phyloP scores from a whole-genome alignment of 2,888 invertebrate genomes.

The Eupithecia inturbata region DNA sequence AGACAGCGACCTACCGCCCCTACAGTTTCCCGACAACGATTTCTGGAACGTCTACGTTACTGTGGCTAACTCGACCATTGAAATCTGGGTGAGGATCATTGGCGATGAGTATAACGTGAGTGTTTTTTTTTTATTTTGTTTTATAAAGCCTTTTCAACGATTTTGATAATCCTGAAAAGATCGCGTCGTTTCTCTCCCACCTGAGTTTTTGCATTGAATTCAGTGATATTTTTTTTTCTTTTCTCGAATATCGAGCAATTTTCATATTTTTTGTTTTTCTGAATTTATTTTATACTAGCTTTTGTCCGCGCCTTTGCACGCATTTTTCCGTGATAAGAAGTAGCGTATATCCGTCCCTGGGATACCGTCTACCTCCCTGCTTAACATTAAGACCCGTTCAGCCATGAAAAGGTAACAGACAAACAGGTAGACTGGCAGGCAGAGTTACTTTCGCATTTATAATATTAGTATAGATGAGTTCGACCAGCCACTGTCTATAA shows the following conservation, averaged over 20 bases:
- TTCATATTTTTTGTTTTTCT: background rate
- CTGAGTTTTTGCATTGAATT: background rate
- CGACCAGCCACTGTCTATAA: background rate
- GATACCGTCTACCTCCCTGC: too few species aligned
- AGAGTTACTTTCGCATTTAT: too few species aligned
- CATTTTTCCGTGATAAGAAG: too few species aligned
- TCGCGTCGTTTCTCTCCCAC: background rate
- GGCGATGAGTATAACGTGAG: constrained; percentile 86
- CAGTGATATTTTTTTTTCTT: background rate
- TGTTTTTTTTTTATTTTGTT: constrained; percentile 33
- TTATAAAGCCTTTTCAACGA: background rate
- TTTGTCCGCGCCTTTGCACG: too few species aligned
- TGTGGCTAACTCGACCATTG: constrained; percentile 84
- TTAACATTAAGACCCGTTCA: too few species aligned
- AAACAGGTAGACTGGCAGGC: too few species aligned
- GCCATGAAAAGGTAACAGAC: too few species aligned
- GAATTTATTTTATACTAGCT: too few species aligned
- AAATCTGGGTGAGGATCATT: constrained; percentile 87
- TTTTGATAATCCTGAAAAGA: background rate
- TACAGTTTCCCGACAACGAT: constrained; percentile 76
- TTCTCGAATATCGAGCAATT: background rate
- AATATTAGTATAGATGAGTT: too few species aligned
- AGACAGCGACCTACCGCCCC: constrained; percentile 73
- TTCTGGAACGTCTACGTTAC: constrained; percentile 86
- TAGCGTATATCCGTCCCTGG: too few species aligned